Percentiles rank a stretch among this genome's conserved stretches.
These are phyloP conservation scores for Colinus virginianus DNA, from an alignment of 2,113 vertebrate genomes.

Conservation along the genomic window DNA sequence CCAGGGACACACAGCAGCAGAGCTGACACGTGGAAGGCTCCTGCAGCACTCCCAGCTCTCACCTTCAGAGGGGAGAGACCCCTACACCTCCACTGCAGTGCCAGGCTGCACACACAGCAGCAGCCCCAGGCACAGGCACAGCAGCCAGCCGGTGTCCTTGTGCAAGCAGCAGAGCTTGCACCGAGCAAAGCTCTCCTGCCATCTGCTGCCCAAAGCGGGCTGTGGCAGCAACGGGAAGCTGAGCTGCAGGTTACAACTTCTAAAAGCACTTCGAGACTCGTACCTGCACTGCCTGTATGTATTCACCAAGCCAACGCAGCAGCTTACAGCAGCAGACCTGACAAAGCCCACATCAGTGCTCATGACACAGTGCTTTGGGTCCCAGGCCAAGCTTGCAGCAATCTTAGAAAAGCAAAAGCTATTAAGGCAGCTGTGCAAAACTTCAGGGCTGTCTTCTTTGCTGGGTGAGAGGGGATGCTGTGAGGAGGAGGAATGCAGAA, in stretches of 20 bases:
- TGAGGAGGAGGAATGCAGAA: background rate
- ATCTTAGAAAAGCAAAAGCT: background rate
- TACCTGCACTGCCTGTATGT: background rate
- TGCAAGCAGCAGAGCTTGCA: background rate
- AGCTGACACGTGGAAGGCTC: background rate
- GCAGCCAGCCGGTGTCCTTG: background rate
- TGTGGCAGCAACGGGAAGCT: rapidly evolving
- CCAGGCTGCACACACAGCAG: background rate
- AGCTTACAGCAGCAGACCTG: background rate
- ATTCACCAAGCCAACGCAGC: background rate
- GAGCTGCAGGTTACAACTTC: background rate
- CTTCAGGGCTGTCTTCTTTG: rapidly evolving
- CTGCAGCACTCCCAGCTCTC: background rate
- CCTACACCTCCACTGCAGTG: background rate
- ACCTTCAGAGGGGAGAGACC: background rate
- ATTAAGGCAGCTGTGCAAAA: background rate
- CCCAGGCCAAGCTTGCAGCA: background rate
- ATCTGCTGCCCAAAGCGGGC: background rate
- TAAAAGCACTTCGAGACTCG: background rate
- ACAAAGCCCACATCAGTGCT: background rate
- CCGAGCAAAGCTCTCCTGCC: background rate
- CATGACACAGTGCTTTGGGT: rapidly evolving
- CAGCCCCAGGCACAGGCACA: background rate
- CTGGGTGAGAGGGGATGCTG: rapidly evolving
- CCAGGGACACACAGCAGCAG: background rate